phyloP scores from a whole-genome alignment of 2,797 vertebrate genomes.

The Numenius phaeopus region DNA sequence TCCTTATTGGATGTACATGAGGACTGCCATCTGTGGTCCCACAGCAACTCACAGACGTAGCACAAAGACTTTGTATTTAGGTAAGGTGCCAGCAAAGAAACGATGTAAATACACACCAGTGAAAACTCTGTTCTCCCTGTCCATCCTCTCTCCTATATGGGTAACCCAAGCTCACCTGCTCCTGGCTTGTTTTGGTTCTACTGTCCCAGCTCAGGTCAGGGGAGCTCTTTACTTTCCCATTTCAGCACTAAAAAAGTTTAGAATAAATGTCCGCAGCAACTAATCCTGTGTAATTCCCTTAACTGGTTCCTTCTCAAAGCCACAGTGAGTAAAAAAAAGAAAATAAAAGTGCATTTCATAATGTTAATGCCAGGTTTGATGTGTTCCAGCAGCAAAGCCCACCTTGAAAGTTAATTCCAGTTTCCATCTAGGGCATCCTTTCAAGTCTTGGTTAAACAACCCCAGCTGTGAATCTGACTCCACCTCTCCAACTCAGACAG shows the following conservation, averaged over 20 bases:
- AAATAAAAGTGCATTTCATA: background rate
- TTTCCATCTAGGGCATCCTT: background rate
- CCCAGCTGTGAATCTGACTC: background rate
- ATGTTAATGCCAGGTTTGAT: background rate
- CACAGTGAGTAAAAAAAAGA: background rate
- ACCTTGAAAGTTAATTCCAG: background rate
- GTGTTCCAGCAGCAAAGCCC: background rate
- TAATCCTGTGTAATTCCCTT: background rate
- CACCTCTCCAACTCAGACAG: background rate
- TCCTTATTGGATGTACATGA: background rate
- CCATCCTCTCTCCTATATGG: background rate
- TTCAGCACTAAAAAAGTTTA: background rate
- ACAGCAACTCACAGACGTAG: background rate
- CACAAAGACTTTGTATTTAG: background rate
- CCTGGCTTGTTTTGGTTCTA: background rate
- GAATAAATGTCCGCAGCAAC: background rate
- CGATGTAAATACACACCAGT: accelerated
- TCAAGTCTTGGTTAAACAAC: background rate
- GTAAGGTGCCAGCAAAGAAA: background rate
- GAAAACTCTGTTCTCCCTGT: background rate
- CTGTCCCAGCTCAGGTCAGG: background rate
- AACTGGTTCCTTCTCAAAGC: background rate
- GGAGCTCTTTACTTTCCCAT: background rate
- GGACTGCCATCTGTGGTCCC: background rate
- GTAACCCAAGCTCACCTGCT: background rate